phyloP scores from a whole-genome alignment of 2,113 vertebrate species.

The Platichthys stellatus region DNA sequence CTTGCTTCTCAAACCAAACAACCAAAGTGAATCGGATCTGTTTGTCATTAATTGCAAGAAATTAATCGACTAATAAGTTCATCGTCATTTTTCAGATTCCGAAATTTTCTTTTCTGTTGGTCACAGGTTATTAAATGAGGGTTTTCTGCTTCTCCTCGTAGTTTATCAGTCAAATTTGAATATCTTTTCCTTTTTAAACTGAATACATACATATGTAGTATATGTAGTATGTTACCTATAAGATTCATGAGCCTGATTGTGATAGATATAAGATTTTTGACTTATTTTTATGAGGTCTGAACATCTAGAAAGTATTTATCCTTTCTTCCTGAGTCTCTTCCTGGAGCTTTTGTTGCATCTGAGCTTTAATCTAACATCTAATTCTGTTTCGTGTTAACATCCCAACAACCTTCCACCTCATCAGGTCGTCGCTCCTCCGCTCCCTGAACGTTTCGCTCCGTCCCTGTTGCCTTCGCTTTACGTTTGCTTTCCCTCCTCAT shows the following conservation, averaged over 20 bases:
- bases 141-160: not conserved
- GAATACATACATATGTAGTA: too few relatives aligned
- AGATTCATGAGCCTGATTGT: not conserved
- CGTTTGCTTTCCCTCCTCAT: constrained; percentile 34
- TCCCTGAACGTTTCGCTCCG: constrained; percentile 8
- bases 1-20: not conserved
- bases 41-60: too few relatives aligned
- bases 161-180: not conserved
- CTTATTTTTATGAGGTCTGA: not conserved
- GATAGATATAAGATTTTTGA: not conserved
- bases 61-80: not conserved
- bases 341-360: constrained; percentile 22
- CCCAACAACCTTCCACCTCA: constrained; percentile 20
- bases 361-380: constrained; percentile 33
- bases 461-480: constrained; percentile 16
- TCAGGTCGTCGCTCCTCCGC: constrained; percentile 32
- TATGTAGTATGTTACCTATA: not conserved
- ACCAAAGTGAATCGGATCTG: not conserved
- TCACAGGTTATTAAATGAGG: not conserved
- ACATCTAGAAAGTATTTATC: not conserved
- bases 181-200: not conserved
- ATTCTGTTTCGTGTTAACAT: constrained; percentile 31
- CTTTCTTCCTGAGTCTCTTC: not conserved
- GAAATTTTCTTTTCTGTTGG: not conserved
- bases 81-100: not conserved